Conservation (phyloP, 92 coral and sea anemone species). For the Metridium senile region DNA sequence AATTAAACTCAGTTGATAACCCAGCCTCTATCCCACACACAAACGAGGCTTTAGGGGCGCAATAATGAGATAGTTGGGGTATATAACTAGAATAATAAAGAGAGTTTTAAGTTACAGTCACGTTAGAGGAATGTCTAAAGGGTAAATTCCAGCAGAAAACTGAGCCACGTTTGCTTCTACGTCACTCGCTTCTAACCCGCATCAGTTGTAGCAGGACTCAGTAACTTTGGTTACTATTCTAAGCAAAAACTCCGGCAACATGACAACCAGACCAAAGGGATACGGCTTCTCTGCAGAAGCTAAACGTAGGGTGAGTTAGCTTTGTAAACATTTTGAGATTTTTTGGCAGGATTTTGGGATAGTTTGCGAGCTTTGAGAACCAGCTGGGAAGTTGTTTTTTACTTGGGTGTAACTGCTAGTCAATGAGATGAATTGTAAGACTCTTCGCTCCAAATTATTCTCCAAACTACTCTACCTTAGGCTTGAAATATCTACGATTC, state of each 20-base stretch:
- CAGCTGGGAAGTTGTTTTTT: not conserved
- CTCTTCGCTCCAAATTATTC: not conserved
- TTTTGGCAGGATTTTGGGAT: not conserved
- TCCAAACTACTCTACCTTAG: too few relatives aligned
- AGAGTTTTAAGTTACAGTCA: constrained; percentile 34
- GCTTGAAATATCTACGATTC: too few relatives aligned
- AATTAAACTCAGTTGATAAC: not conserved
- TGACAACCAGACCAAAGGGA: constrained; percentile 75
- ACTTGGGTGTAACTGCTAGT: constrained; percentile 22
- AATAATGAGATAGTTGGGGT: not conserved
- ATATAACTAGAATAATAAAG: not conserved
- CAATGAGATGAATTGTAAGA: not conserved
- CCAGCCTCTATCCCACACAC: not conserved
- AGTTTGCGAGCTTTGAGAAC: not conserved
- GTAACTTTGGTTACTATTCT: not conserved
- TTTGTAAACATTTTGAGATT: not conserved
- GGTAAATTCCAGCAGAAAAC: constrained; percentile 10
- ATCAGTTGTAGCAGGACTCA: not conserved
- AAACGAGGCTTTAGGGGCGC: not conserved
- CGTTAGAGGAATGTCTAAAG: constrained; percentile 23
- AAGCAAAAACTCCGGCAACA: not conserved
- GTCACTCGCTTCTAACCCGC: constrained; percentile 25
- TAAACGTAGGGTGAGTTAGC: constrained; percentile 64
- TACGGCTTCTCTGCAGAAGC: constrained; percentile 73
- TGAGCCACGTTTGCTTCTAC: constrained; percentile 18